phyloP scores from a whole-genome alignment of 2,888 invertebrate species.

The Baccha elongata region DNA sequence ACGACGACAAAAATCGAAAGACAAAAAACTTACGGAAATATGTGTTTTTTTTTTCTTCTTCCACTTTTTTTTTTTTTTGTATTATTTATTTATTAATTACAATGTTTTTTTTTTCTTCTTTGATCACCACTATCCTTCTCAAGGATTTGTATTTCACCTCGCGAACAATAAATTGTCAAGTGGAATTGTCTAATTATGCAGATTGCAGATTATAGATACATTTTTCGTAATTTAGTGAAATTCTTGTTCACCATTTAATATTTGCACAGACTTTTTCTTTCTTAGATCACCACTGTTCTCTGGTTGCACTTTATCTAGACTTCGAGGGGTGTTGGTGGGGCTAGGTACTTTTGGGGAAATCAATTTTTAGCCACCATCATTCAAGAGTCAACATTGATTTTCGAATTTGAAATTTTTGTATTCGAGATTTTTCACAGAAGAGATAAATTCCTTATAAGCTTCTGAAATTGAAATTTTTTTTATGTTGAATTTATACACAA shows the following conservation, averaged over 20 bases:
- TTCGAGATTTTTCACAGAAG: conserved; percentile 16
- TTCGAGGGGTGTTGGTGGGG: conserved; percentile 5
- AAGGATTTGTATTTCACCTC: conserved; percentile 29
- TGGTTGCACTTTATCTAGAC: conserved; percentile 8
- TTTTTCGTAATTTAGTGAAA: background rate
- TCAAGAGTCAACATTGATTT: conserved; percentile 19
- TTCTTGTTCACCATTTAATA: too few relatives aligned
- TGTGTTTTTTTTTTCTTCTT: conserved; percentile 32
- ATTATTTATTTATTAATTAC: conserved; percentile 67
- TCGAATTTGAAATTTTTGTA: conserved; percentile 14
- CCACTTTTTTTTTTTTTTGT: conserved; percentile 41
- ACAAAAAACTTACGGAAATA: conserved; percentile 64
- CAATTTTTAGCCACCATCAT: conserved; percentile 21
- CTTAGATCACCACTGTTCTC: conserved; percentile 39
- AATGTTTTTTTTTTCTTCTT: conserved; percentile 38
- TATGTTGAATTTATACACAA: conserved; percentile 33
- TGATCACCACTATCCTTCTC: conserved; percentile 22
- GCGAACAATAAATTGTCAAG: conserved; percentile 28
- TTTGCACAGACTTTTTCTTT: conserved; percentile 1
- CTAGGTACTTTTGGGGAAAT: conserved; percentile 26
- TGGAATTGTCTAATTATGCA: conserved; percentile 25
- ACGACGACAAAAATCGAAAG: conserved; percentile 1
- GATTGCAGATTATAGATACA: conserved; percentile 13
- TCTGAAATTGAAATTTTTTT: conserved; percentile 48
- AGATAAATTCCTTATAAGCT: conserved; percentile 37